A percentile compares a stretch with the other conserved stretches of the same genome.
Conservation (phyloP, 1,140 invertebrate species). For the Drosophila sp. region DNA sequence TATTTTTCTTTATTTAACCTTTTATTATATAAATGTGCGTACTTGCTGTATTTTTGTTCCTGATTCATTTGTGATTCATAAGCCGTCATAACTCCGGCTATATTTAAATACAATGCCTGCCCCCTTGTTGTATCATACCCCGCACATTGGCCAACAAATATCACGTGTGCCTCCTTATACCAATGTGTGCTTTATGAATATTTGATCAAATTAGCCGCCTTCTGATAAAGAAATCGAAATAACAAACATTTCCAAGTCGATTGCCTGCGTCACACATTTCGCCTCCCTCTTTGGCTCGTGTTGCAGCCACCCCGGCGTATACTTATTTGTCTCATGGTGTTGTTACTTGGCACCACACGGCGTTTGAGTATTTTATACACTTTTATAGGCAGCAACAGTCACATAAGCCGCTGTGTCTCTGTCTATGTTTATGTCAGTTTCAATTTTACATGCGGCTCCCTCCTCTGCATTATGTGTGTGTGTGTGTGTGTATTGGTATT, state of each 20-base stretch:
- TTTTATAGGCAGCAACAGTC: slow-evolving; percentile 76
- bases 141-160: not conserved
- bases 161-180: not conserved
- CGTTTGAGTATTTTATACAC: slow-evolving; percentile 71
- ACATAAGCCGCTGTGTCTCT: slow-evolving; percentile 58
- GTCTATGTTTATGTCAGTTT: slow-evolving; percentile 74
- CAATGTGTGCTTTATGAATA: slow-evolving; percentile 33
- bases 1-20: not conserved
- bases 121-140: not conserved
- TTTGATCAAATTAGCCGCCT: slow-evolving; percentile 46
- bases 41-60: slow-evolving; percentile 22
- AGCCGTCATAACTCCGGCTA: slow-evolving; percentile 11
- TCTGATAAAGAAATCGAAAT: slow-evolving; percentile 50
- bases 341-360: slow-evolving; percentile 65
- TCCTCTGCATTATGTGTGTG: slow-evolving; percentile 13
- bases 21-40: slow-evolving; percentile 2
- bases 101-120: slow-evolving; percentile 23
- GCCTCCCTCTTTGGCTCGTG: not conserved
- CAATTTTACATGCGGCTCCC: slow-evolving; percentile 65
- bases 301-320: slow-evolving; percentile 1
- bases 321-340: slow-evolving; percentile 46
- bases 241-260: slow-evolving; percentile 31
- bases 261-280: slow-evolving; percentile 31
- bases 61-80: slow-evolving; percentile 38
- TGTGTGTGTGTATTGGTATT: slow-evolving; percentile 25